phyloP scores from a whole-genome alignment of 2,888 invertebrate species.

The Drosophila robusta region DNA sequence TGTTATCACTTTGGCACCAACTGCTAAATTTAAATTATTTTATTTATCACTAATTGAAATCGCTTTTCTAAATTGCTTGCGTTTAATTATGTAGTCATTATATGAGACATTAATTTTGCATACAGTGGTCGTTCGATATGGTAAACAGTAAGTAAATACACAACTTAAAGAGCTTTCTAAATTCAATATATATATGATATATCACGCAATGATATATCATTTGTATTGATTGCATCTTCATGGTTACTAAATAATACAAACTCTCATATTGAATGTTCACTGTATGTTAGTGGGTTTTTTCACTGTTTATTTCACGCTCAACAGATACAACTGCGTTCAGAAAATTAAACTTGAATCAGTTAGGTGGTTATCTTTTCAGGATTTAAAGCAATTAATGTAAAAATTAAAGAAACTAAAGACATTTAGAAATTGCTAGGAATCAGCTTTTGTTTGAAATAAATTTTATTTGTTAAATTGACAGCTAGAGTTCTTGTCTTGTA shows the following conservation, averaged over 20 bases:
- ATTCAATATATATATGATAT: too few species aligned
- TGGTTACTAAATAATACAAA: too few species aligned
- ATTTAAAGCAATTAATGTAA: conserved; percentile 1
- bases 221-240: background rate
- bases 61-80: conserved; percentile 29
- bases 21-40: background rate
- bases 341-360: background rate
- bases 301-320: conserved; percentile 9
- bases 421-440: background rate
- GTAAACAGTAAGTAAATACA: background rate
- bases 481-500: too few species aligned
- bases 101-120: conserved; percentile 6
- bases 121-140: conserved; percentile 7
- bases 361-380: conserved; percentile 4
- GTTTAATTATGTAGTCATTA: conserved; percentile 17
- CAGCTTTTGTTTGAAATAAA: background rate
- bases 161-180: background rate
- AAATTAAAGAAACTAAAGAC: background rate
- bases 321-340: conserved; percentile 2
- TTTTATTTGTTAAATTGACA: background rate
- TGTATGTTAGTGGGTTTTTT: conserved; percentile 8
- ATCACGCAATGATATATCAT: background rate
- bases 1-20: conserved; percentile 13
- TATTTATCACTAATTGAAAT: conserved; percentile 1
- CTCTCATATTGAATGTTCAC: conserved; percentile 10